Evolutionary conservation across 2,113 vertebrate genomes (phyloP).

Genomic region (Tringa solitaria): DNA sequence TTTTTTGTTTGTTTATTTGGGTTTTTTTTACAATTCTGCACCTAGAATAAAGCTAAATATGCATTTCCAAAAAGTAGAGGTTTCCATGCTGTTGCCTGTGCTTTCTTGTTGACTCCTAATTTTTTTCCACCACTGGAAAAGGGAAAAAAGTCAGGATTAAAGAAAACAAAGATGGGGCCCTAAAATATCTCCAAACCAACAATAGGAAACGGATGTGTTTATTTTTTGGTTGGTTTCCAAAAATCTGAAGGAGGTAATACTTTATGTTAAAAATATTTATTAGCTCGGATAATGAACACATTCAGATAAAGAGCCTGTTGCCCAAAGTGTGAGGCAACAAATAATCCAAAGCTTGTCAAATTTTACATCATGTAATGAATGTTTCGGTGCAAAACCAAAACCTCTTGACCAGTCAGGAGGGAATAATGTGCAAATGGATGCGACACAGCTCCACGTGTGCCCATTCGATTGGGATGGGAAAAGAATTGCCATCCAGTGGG

Average conservation of each 20-base stretch:
- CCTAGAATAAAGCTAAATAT: neutral
- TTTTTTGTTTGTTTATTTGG: neutral
- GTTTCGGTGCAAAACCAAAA: neutral
- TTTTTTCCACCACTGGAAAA: neutral
- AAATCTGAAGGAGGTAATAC: neutral
- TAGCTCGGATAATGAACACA: neutral
- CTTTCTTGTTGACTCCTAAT: neutral
- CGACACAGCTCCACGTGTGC: rapidly evolving
- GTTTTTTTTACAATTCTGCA: neutral
- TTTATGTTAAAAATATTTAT: slow-evolving; percentile 48
- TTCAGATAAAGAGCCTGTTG: neutral
- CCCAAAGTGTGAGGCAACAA: neutral
- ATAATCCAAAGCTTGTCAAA: neutral
- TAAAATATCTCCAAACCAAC: slow-evolving; percentile 36
- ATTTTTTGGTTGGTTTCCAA: slow-evolving; percentile 37
- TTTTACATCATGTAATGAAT: neutral
- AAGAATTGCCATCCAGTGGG: neutral
- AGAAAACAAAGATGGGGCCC: slow-evolving; percentile 31
- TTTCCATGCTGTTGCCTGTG: neutral
- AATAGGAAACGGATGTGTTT: slow-evolving; percentile 36
- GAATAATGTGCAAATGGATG: neutral
- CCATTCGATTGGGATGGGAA: rapidly evolving
- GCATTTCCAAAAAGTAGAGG: neutral
- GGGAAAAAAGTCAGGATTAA: slow-evolving; percentile 10
- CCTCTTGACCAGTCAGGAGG: neutral